Conservation (phyloP, 2,797 vertebrate species). For the Pseudotriccus pelzelni region DNA sequence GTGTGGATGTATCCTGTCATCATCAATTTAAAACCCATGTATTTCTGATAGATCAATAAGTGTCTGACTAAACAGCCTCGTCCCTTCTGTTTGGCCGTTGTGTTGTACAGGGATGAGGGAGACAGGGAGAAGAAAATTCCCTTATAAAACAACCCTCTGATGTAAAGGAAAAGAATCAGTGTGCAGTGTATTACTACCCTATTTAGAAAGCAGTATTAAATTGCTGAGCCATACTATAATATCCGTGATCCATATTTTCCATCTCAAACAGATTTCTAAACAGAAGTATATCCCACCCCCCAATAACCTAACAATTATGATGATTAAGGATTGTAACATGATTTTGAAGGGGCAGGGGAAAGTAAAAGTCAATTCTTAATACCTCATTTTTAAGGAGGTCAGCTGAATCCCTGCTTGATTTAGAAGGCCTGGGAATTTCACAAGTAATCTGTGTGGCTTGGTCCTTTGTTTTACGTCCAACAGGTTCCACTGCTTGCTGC, state of each 20-base stretch:
- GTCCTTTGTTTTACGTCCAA: conserved; percentile 9
- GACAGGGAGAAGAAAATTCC: not conserved
- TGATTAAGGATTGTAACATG: not conserved
- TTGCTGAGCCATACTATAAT: not conserved
- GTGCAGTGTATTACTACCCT: not conserved
- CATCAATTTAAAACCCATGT: not conserved
- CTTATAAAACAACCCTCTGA: not conserved
- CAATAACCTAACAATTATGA: not conserved
- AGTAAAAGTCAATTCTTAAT: conserved; percentile 6
- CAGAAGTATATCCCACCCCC: not conserved
- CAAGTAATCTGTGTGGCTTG: conserved; percentile 84
- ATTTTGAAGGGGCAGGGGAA: not conserved
- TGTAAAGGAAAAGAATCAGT: not conserved
- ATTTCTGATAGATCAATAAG: not conserved
- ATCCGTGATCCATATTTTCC: not conserved
- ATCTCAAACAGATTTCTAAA: not conserved
- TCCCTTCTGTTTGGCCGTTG: not conserved
- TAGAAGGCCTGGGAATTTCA: conserved; percentile 33
- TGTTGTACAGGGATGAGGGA: not conserved
- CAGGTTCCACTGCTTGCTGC: not conserved
- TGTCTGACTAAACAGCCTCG: not conserved
- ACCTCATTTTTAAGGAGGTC: conserved; percentile 84
- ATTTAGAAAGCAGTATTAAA: not conserved
- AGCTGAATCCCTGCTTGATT: not conserved
- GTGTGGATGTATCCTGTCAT: not conserved